Conservation (phyloP, 1,140 invertebrate species). For the Cotesia vestalis region DNA sequence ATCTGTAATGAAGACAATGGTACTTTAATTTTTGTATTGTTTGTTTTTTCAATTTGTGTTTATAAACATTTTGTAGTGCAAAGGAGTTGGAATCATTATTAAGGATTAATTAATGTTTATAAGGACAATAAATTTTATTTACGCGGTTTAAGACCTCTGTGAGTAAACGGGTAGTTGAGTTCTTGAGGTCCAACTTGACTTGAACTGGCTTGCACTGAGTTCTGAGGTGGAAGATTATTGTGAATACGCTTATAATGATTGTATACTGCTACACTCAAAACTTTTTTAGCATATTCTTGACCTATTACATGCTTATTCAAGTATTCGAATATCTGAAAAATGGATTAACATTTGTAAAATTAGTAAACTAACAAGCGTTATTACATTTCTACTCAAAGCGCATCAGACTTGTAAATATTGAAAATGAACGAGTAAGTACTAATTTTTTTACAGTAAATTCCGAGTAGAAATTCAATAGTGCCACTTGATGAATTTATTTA, state of each 20-base stretch:
- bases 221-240: constrained; percentile 83
- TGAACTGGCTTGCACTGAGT: constrained; percentile 59
- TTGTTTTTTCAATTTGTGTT: constrained; percentile 4
- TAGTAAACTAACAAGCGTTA: no score
- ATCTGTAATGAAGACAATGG: constrained; percentile 68
- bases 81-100: constrained; percentile 2
- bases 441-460: no score
- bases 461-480: no score
- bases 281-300: constrained; percentile 97
- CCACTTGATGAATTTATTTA: constrained; percentile 10
- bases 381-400: no score
- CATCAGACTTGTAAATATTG: no score
- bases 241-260: constrained; percentile 99
- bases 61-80: not conserved
- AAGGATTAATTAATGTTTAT: constrained; percentile 11
- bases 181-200: constrained; percentile 71
- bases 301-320: constrained; percentile 97
- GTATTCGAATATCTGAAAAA: constrained; percentile 87
- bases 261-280: constrained; percentile 97
- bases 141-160: constrained; percentile 73
- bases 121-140: constrained; percentile 50
- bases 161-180: constrained; percentile 75
- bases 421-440: no score
- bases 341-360: constrained; percentile 24
- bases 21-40: constrained; percentile 7